These are phyloP conservation scores for Hirudo medicinalis DNA, from an alignment of 1,140 invertebrate species.

Conservation along the genomic window DNA sequence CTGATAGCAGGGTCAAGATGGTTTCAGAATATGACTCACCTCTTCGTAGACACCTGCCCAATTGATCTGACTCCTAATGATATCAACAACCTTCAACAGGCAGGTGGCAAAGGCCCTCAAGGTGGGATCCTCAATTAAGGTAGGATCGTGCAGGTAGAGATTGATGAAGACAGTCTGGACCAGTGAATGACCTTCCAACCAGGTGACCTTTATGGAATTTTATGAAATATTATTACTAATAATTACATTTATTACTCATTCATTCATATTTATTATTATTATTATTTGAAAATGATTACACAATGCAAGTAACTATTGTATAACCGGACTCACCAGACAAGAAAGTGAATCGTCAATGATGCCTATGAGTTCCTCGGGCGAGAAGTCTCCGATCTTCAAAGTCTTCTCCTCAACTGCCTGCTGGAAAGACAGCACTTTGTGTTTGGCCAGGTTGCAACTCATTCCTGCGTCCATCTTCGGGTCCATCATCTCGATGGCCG, in stretches of 20 bases:
- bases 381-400: slow-evolving; percentile 56
- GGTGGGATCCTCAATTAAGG: slow-evolving; percentile 65
- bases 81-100: slow-evolving; percentile 75
- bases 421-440: slow-evolving; percentile 70
- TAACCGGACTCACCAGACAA: slow-evolving; percentile 52
- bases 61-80: slow-evolving; percentile 76
- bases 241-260: not conserved
- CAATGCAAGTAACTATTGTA: not conserved
- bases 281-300: not conserved
- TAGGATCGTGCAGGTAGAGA: slow-evolving; percentile 80
- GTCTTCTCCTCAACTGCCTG: slow-evolving; percentile 60
- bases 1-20: too few species aligned
- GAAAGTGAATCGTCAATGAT: slow-evolving; percentile 84
- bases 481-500: slow-evolving; percentile 99
- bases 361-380: slow-evolving; percentile 47
- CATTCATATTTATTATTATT: not conserved
- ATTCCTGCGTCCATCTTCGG: slow-evolving; percentile 99
- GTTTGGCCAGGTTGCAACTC: slow-evolving; percentile 66
- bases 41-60: slow-evolving; percentile 47
- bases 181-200: slow-evolving; percentile 52
- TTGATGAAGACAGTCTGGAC: slow-evolving; percentile 95
- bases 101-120: slow-evolving; percentile 73
- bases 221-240: too few species aligned
- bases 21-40: too few species aligned
- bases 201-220: slow-evolving; percentile 42